Evolutionary conservation across 2,113 vertebrate genomes (phyloP), one percentile per base, ranked within the genome.

Genomic region (Festucalex cinctus): DNA sequence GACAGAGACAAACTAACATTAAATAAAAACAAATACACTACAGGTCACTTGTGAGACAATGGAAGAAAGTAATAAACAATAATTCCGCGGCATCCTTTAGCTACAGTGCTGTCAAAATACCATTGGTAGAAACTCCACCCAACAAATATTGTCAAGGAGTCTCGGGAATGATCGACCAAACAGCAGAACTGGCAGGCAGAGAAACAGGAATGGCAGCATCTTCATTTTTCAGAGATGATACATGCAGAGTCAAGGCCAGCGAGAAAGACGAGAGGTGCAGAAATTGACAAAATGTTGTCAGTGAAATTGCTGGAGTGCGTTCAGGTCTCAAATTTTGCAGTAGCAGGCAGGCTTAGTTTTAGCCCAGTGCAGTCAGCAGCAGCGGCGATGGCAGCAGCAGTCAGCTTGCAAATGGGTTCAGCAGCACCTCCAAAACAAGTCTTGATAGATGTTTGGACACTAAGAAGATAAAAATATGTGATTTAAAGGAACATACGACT

Each of bases 281-380:
- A 53, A 24, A 53, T 51, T n/a, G 49, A 53, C n/a, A 53, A 53
- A 22, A 53, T 53, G 49, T 48, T 48, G 46, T 53, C 49, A 24
- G 10, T 53, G 49, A 22, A 53, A 53, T 53, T 22, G 49, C 49
- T 53, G 49, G n/a, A 53, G 49, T 53, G n/a, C 9, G 49, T 53
- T 53, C 49, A 24, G 49, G 53, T 56, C 14, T 56, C 53, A 56
- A 17, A 56, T 56, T 56, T 56, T 56, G 53, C 53, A 56, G 53
- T 56, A 28, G 53, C 53, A 56, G 24, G 53, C 53, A 56, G 24
- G 24, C 19, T 56, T 56, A 28, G 53, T 56, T 56, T 16, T 28
- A 56, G 24, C 26, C 53, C 53, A 28, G 53, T 28, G 24, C 6
- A 28, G 53, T 56, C 53, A 56, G 53, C 53, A 56, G 51, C 24